Base-by-base conservation (phyloP, 2,888 invertebrate species). In the Drosophila cognata region DNA sequence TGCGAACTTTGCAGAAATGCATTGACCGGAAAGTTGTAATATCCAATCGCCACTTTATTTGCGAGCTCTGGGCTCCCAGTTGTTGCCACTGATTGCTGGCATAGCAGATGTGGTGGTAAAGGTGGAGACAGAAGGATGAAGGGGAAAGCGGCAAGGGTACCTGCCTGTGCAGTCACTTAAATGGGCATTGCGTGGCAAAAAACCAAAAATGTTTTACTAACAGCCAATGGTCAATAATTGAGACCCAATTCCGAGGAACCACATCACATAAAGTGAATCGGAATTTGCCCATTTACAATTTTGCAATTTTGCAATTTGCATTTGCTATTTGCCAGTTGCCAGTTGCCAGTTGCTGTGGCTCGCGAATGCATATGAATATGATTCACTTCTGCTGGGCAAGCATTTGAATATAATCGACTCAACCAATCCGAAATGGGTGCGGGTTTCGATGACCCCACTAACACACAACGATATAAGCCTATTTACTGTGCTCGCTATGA, bases 11-110 rank as follows among this genome's bases (percentile, higher is more conserved):
- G 88, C 85, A 87, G 76, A 89, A 87, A 87, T 88, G 80, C 85
- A 89, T 81, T 87, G 87, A 89, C 89, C 89, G 87, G 87, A 87
- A 87, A 87, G 88, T 81, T 87, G 87, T 89, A 89, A 89, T 89
- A 86, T 88, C 88, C 84, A 85, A 85, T 85, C 85, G 85, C 77
- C 87, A 85, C 88, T 85, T 85, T 88, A 88, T 85, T 85, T 85
- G 84, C 71, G 71, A 71, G n/a, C 60, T 63, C 43, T 57, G 21
- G 13, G 46, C 28, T 21, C 41, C 46, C 29, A 62, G 59, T 62
- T 61, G 66, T 53, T 71, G 56, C 65, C 72, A 55, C 65, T 52
- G 72, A 76, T 76, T 64, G 70, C 50, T 65, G 74, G 59, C 61
- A 43, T 8, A 46, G 16, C 25, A 16, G 46, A 46, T 46, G 46